Conservation (phyloP, 1,140 invertebrate species). For the Ptiloglossa arizonensis region DNA sequence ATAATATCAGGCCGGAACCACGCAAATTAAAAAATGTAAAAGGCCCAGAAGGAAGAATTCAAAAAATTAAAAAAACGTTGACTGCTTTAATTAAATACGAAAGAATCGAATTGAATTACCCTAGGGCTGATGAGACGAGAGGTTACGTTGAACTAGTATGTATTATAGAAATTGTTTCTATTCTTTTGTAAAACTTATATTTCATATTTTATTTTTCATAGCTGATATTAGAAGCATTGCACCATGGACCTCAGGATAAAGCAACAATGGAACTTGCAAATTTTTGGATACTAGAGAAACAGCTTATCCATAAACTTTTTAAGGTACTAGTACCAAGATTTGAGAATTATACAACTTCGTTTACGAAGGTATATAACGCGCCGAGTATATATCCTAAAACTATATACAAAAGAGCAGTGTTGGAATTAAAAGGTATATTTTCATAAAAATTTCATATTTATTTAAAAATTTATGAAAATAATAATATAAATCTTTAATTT, state of each 20-base stretch:
- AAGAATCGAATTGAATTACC: conserved; percentile 91
- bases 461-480: not conserved
- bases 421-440: conserved; percentile 89
- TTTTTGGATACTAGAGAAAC: conserved; percentile 94
- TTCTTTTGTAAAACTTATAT: too few species aligned
- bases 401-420: conserved; percentile 83
- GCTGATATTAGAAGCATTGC: conserved; percentile 94
- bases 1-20: conserved; percentile 83
- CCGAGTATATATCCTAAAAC: conserved; percentile 84
- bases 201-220: conserved; percentile 76
- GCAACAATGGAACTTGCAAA: conserved; percentile 94
- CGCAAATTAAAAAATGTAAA: conserved; percentile 85
- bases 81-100: conserved; percentile 94
- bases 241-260: conserved; percentile 91
- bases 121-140: conserved; percentile 90
- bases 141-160: conserved; percentile 93
- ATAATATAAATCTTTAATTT: conserved; percentile 21
- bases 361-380: conserved; percentile 88
- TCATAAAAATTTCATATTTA: not conserved
- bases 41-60: conserved; percentile 89
- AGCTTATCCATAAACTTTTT: conserved; percentile 95
- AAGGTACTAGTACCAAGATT: conserved; percentile 94
- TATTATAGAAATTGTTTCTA: conserved; percentile 7
- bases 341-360: conserved; percentile 86
- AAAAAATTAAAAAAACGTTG: conserved; percentile 90